phyloP scores from a whole-genome alignment of 2,888 invertebrate genomes.

The Drosophila paramelanica region DNA sequence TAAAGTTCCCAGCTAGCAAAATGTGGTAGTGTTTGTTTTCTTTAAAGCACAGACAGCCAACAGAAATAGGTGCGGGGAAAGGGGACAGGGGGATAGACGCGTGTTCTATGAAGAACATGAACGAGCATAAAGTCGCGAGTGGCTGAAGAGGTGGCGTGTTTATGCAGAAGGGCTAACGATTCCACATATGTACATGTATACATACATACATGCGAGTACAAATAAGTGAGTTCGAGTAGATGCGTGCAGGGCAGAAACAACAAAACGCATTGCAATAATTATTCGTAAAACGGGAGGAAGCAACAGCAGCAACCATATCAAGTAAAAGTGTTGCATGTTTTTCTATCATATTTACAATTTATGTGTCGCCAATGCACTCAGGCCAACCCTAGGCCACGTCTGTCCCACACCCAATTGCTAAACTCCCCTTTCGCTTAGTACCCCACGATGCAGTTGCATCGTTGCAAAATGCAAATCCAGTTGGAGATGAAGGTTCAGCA shows the following conservation, averaged over 20 bases:
- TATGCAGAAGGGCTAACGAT: constrained; percentile 12
- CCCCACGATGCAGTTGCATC: constrained; percentile 15
- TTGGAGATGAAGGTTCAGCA: constrained; percentile 1
- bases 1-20: constrained; percentile 30
- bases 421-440: background rate
- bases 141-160: constrained; percentile 34
- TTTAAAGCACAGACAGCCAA: constrained; percentile 35
- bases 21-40: constrained; percentile 40
- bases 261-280: constrained; percentile 52
- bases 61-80: constrained; percentile 4
- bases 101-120: constrained; percentile 43
- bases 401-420: constrained; percentile 5
- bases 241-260: constrained; percentile 32
- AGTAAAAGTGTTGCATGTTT: constrained; percentile 64
- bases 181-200: background rate
- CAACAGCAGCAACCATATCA: constrained; percentile 19
- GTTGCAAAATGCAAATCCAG: constrained; percentile 45
- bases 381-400: constrained; percentile 37
- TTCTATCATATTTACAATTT: constrained; percentile 78
- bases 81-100: constrained; percentile 16
- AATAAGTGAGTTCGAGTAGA: constrained; percentile 13
- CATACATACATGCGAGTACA: constrained; percentile 6
- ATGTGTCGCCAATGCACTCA: constrained; percentile 75
- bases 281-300: constrained; percentile 34
- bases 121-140: constrained; percentile 42